Evolutionary conservation across 2,888 invertebrate species (phyloP).

Genomic region (Zygogramma bicolorata): DNA sequence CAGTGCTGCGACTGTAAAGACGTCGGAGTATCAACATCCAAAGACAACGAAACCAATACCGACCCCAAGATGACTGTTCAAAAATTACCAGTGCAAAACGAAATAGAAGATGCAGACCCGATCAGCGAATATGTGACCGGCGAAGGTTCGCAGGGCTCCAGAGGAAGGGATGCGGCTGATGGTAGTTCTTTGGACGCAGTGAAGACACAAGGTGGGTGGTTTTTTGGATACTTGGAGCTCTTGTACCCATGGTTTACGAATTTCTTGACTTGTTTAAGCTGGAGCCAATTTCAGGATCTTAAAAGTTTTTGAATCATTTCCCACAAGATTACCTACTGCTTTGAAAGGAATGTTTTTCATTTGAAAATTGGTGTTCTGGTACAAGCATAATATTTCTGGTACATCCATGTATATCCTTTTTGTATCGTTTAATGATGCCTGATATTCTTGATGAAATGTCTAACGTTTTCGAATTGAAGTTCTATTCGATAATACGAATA

Average conservation of each 20-base stretch:
- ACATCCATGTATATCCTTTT: too few species aligned
- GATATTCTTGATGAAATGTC: too few species aligned
- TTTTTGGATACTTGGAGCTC: neutral
- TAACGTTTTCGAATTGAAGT: too few species aligned
- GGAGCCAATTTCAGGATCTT: too few species aligned
- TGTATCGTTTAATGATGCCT: too few species aligned
- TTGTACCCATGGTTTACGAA: too few species aligned
- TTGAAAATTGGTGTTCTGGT: too few species aligned
- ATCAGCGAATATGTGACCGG: neutral
- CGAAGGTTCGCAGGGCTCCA: neutral
- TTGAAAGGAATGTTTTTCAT: too few species aligned
- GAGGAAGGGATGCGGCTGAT: conserved; percentile 4
- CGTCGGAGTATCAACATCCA: conserved; percentile 49
- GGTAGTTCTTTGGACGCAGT: conserved; percentile 11
- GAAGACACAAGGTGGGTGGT: conserved; percentile 24
- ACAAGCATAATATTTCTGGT: too few species aligned
- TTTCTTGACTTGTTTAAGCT: neutral
- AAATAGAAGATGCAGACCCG: conserved; percentile 10
- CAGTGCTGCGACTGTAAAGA: conserved; percentile 55
- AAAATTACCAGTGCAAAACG: conserved; percentile 34
- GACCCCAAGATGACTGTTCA: conserved; percentile 38
- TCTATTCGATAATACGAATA: too few species aligned
- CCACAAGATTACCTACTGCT: too few species aligned
- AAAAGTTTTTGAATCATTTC: too few species aligned
- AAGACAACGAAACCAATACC: conserved; percentile 49